These are phyloP conservation scores for Tragulus kanchil DNA, from an alignment of 2,113 vertebrate species.

Conservation along the genomic window DNA sequence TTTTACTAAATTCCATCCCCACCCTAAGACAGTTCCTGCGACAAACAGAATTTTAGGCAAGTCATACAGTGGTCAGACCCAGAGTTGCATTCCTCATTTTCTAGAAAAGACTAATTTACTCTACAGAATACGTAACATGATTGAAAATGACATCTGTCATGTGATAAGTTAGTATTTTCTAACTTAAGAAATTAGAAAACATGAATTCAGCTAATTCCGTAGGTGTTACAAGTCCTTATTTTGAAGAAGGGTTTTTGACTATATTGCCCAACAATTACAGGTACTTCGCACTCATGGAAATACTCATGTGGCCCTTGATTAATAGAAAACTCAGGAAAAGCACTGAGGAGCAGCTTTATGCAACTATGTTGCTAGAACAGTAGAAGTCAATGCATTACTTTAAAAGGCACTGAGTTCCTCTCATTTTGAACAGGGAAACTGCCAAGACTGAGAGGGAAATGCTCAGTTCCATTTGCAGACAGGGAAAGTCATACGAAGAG, in stretches of 20 bases:
- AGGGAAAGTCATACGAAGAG: not conserved
- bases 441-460: not conserved
- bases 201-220: constrained; percentile 7
- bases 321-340: not conserved
- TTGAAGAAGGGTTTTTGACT: constrained; percentile 29
- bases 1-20: not conserved
- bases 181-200: constrained; percentile 46
- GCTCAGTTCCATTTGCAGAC: not conserved
- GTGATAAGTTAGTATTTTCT: not conserved
- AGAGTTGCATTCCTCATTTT: not conserved
- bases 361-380: fast-evolving
- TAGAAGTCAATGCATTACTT: not conserved
- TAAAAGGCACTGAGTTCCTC: not conserved
- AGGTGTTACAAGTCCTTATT: constrained; percentile 10
- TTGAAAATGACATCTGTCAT: not conserved
- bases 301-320: not conserved
- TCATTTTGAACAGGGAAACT: not conserved
- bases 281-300: not conserved
- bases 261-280: constrained; percentile 15
- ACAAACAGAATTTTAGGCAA: not conserved
- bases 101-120: constrained; percentile 6
- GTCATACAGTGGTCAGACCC: not conserved
- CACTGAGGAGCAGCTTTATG: not conserved
- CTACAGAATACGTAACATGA: not conserved
- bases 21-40: not conserved